Base-by-base conservation (phyloP, 2,113 vertebrate genomes). In the Gila orcuttii region DNA sequence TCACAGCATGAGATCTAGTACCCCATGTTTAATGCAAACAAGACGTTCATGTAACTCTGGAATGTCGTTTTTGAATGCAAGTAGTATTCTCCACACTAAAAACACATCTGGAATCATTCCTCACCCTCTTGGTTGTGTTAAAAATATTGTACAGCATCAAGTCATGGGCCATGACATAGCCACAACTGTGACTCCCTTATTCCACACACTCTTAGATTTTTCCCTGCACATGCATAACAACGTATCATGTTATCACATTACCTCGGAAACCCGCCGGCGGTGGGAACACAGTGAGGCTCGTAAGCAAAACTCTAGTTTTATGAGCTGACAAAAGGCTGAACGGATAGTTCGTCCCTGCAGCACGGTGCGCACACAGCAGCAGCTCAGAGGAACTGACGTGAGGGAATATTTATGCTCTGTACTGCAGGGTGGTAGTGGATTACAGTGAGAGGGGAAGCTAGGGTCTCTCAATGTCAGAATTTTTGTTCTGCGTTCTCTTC, bases 301-400 rank as follows among this genome's bases (percentile, higher is more conserved):
- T 84, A 59, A 83, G 82, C 62, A 79, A 66, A 79, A 85, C 45
- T 45, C 64, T 64, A 28, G 45, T 82, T 89, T 85, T 83, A 89
- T 83, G 79, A 83, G 79, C 88, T 87, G 86, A 81, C 86, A 85
- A 52, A 64, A 83, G 74, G 55, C 86, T 47, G 79, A 86, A 86
- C 45, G 83, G 69, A 87, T 85, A 75, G 84, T 75, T 33, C 10
- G 52, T 78, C 86, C 83, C 86, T 62, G 79, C 69, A 66, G 80
- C 21, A 79, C 28, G 60, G 62, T 45, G 39, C 25, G 1, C 17
- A 25, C 23, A 47, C 59, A 64, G 77, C 31, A 33, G 76, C 59
- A 75, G 25, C 60, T 59, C 77, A 31, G 73, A 86, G 77, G 77
- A 68, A 81, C 23, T n/a, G 76, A 60, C 64, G 47, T 55, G 57